Evolutionary conservation across 2,888 invertebrate species (phyloP).

Genomic region (Hemithea aestivaria): DNA sequence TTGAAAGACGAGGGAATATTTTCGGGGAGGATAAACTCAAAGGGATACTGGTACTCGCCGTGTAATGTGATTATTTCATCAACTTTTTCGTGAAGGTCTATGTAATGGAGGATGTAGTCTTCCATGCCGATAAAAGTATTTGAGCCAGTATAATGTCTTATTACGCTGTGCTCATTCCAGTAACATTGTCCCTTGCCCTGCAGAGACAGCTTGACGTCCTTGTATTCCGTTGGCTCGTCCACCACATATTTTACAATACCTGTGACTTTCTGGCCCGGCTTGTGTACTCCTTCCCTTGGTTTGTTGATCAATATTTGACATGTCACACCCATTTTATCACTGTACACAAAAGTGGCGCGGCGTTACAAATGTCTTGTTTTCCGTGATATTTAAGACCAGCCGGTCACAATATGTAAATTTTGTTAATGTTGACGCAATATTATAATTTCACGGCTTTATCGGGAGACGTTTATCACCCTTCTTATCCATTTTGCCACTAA

Average conservation of each 20-base stretch:
- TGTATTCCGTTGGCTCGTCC: constrained; percentile 19
- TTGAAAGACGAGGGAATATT: constrained; percentile 21
- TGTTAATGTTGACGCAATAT: too few species aligned
- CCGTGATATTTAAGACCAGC: too few species aligned
- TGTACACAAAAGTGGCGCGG: too few species aligned
- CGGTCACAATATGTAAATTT: too few species aligned
- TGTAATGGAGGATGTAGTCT: constrained; percentile 3
- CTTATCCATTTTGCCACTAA: too few species aligned
- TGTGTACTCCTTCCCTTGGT: constrained; percentile 11
- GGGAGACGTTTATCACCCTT: too few species aligned
- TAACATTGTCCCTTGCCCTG: constrained; percentile 19
- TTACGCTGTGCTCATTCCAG: constrained; percentile 10
- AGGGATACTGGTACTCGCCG: constrained; percentile 20
- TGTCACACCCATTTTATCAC: constrained; percentile 18
- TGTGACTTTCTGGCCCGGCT: constrained; percentile 15
- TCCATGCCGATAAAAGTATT: constrained; percentile 14
- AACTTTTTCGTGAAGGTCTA: constrained; percentile 4
- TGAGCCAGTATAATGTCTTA: neutral
- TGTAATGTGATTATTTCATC: constrained; percentile 5
- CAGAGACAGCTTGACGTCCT: constrained; percentile 15
- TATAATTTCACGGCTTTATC: too few species aligned
- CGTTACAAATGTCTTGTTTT: too few species aligned
- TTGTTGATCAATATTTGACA: constrained; percentile 21
- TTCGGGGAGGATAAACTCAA: constrained; percentile 20
- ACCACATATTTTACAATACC: constrained; percentile 19